A percentile compares a stretch with the other conserved stretches of the same genome.
phyloP scores from a whole-genome alignment of 92 coral and sea anemone species.

The Paramuricea clavata region DNA sequence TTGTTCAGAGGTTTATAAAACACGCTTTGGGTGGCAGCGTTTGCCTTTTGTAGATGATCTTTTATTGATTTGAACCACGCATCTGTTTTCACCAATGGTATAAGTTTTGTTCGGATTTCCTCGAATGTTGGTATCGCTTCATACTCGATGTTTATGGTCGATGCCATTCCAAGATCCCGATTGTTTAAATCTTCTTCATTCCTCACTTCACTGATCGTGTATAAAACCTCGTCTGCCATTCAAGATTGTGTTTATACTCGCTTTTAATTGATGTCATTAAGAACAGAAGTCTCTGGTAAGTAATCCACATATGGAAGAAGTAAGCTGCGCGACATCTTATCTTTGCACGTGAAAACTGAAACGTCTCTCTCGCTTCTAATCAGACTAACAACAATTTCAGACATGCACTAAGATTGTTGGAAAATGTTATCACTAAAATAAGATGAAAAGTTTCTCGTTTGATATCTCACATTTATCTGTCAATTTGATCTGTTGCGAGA shows the following conservation, averaged over 20 bases:
- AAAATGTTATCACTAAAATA: neutral
- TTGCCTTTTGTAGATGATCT: slow-evolving; percentile 64
- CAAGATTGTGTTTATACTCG: neutral
- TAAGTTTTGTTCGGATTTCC: slow-evolving; percentile 73
- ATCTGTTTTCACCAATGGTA: slow-evolving; percentile 82
- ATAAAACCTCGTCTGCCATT: slow-evolving; percentile 1
- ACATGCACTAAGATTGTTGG: neutral
- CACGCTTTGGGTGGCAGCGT: slow-evolving; percentile 74
- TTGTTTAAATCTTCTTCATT: neutral
- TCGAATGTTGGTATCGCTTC: slow-evolving; percentile 83
- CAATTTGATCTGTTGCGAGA: neutral
- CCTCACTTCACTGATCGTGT: neutral
- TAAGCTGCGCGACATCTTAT: neutral
- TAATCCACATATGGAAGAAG: neutral
- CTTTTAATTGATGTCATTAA: neutral
- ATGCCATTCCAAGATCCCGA: neutral
- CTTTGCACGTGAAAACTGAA: neutral
- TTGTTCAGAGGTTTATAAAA: slow-evolving; percentile 80
- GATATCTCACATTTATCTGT: neutral
- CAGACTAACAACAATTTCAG: neutral
- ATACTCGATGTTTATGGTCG: slow-evolving; percentile 68
- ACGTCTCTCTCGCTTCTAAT: neutral
- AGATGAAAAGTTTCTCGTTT: neutral
- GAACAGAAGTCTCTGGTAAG: neutral
- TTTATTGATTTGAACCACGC: slow-evolving; percentile 81